Evolutionary conservation across 2,113 vertebrate genomes (phyloP).

Genomic region (Poicephalus meyeri): DNA sequence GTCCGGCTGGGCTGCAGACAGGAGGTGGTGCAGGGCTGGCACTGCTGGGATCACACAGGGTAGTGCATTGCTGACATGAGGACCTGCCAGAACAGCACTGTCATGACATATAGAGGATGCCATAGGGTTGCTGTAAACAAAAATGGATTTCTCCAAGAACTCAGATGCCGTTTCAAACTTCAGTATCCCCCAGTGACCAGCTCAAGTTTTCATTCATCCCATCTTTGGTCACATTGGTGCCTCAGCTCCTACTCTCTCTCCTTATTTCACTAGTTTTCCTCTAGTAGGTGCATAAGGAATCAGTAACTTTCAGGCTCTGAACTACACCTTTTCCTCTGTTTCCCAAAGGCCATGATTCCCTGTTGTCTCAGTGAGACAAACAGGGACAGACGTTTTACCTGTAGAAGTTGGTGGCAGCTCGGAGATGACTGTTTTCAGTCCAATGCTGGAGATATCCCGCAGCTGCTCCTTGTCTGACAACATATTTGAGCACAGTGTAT

Average conservation of each 20-base stretch:
- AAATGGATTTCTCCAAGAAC: not conserved
- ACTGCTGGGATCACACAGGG: not conserved
- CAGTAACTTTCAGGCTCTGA: not conserved
- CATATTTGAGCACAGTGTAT: conserved; percentile 92
- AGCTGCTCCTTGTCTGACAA: conserved; percentile 92
- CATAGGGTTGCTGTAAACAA: not conserved
- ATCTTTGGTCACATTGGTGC: not conserved
- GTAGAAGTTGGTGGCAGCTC: conserved; percentile 86
- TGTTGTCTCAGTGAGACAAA: accelerated
- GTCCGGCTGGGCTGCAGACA: not conserved
- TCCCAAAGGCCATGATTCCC: not conserved
- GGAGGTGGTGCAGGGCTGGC: not conserved
- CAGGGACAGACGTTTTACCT: conserved; percentile 69
- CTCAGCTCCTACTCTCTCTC: not conserved
- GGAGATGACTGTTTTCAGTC: conserved; percentile 89
- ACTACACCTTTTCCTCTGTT: accelerated
- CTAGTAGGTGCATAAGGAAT: not conserved
- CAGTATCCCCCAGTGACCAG: not conserved
- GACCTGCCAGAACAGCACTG: not conserved
- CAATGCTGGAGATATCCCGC: conserved; percentile 93
- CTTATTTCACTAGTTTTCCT: not conserved
- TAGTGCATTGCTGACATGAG: not conserved
- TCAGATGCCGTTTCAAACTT: not conserved
- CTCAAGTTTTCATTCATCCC: not conserved
- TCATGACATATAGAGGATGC: too few relatives aligned